Evolutionary conservation across 2,888 invertebrate genomes (phyloP).

Genomic region (Orchestes rusci): DNA sequence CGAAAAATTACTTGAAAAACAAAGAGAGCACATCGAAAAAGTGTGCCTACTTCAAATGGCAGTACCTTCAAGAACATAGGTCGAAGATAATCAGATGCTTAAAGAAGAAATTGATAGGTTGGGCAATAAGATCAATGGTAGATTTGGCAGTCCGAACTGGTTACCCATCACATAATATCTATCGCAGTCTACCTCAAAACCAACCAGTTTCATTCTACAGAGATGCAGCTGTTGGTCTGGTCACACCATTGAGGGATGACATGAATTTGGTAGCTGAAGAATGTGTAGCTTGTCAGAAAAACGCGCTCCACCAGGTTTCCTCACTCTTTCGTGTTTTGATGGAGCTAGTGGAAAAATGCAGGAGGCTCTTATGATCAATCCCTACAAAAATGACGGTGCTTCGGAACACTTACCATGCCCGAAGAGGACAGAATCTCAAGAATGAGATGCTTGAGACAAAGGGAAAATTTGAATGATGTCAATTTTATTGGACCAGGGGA

Average conservation of each 20-base stretch:
- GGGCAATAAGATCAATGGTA: slow-evolving; percentile 80
- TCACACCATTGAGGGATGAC: slow-evolving; percentile 81
- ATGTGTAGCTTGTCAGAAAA: slow-evolving; percentile 87
- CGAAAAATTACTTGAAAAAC: slow-evolving; percentile 70
- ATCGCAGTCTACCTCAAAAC: slow-evolving; percentile 80
- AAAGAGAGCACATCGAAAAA: slow-evolving; percentile 80
- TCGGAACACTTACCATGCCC: slow-evolving; percentile 84
- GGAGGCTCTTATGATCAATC: slow-evolving; percentile 83
- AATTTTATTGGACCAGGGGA: slow-evolving; percentile 83
- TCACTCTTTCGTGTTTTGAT: slow-evolving; percentile 85
- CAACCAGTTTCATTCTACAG: slow-evolving; percentile 81
- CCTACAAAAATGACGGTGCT: slow-evolving; percentile 80
- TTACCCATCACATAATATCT: slow-evolving; percentile 83
- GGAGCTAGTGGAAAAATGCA: slow-evolving; percentile 87
- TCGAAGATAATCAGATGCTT: slow-evolving; percentile 81
- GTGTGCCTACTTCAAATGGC: slow-evolving; percentile 79
- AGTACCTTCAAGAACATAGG: slow-evolving; percentile 84
- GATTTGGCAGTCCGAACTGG: slow-evolving; percentile 87
- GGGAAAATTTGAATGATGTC: slow-evolving; percentile 78
- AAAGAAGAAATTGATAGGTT: slow-evolving; percentile 87
- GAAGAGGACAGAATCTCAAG: slow-evolving; percentile 79
- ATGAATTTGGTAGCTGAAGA: slow-evolving; percentile 93
- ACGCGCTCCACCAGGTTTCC: slow-evolving; percentile 72
- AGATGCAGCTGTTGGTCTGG: slow-evolving; percentile 79
- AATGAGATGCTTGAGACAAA: slow-evolving; percentile 75